Percentiles rank a stretch among this genome's conserved stretches.
These are phyloP conservation scores for Anguilla rostrata DNA, from an alignment of 2,113 vertebrate genomes.

Conservation along the genomic window DNA sequence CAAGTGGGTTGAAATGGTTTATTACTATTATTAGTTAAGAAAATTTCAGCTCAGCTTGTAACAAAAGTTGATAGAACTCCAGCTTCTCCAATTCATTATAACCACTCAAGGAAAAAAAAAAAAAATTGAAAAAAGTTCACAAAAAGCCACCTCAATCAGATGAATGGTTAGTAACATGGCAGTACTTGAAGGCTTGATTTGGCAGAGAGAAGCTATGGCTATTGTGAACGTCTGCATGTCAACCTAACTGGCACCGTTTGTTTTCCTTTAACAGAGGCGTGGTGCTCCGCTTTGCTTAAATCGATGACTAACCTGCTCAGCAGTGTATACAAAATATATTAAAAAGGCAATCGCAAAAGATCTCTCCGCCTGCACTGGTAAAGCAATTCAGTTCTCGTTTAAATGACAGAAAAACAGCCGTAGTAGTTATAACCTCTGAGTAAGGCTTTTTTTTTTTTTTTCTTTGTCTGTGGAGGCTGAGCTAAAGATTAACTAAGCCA, in stretches of 20 bases:
- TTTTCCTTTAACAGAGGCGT: constrained; percentile 29
- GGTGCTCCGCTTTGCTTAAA: constrained; percentile 53
- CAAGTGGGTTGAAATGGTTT: constrained; percentile 67
- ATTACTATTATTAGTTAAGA: constrained; percentile 66
- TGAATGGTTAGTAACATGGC: constrained; percentile 53
- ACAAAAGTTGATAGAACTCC: constrained; percentile 66
- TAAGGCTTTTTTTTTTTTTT: constrained; percentile 74
- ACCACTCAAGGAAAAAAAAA: constrained; percentile 39
- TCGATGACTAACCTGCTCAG: constrained; percentile 71
- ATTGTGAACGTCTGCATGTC: constrained; percentile 39
- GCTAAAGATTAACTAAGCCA: background rate
- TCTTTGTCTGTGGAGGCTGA: constrained; percentile 57
- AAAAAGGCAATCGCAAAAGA: constrained; percentile 90
- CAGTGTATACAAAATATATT: constrained; percentile 89
- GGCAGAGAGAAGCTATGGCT: constrained; percentile 56
- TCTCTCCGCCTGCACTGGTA: constrained; percentile 57
- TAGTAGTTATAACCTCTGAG: constrained; percentile 66
- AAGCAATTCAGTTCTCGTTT: constrained; percentile 77
- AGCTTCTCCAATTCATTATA: constrained; percentile 48
- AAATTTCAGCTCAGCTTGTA: constrained; percentile 59
- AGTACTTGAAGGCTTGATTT: constrained; percentile 56
- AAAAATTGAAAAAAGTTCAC: constrained; percentile 36
- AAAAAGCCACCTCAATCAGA: constrained; percentile 60
- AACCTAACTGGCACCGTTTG: constrained; percentile 63
- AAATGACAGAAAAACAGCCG: constrained; percentile 75